Evolutionary conservation across 2,113 vertebrate genomes (phyloP).

Genomic region (Phasianus colchicus): DNA sequence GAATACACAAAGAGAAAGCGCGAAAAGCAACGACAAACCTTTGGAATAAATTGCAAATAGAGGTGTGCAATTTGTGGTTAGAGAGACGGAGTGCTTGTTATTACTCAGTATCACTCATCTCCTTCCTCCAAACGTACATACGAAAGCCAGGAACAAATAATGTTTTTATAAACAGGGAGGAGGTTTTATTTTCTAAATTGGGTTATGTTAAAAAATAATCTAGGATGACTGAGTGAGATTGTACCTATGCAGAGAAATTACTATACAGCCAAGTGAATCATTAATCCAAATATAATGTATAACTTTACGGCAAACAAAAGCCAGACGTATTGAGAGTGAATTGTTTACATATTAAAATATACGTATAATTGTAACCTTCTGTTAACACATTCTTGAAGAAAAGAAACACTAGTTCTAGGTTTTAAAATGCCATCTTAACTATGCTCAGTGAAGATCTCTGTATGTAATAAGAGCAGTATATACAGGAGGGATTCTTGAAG

Average conservation of each 20-base stretch:
- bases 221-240: slow-evolving; percentile 18
- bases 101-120: slow-evolving; percentile 41
- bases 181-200: slow-evolving; percentile 33
- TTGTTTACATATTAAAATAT: slow-evolving; percentile 73
- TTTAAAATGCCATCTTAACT: neutral
- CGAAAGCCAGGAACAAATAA: slow-evolving; percentile 51
- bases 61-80: slow-evolving; percentile 39
- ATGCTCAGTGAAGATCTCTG: neutral
- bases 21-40: neutral
- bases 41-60: slow-evolving; percentile 43
- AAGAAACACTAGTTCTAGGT: neutral
- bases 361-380: slow-evolving; percentile 57
- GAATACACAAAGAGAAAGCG: neutral
- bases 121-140: slow-evolving; percentile 22
- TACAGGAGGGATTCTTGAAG: neutral
- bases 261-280: slow-evolving; percentile 52
- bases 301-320: slow-evolving; percentile 63
- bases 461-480: neutral
- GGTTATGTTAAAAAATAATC: slow-evolving; percentile 50
- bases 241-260: slow-evolving; percentile 48
- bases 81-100: slow-evolving; percentile 6
- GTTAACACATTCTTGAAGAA: slow-evolving; percentile 36
- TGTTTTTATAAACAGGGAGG: slow-evolving; percentile 42
- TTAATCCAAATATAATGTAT: slow-evolving; percentile 62
- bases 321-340: slow-evolving; percentile 50